These are phyloP conservation scores for Macroramphosus scolopax DNA, from an alignment of 2,797 vertebrate genomes.

Conservation along the genomic window DNA sequence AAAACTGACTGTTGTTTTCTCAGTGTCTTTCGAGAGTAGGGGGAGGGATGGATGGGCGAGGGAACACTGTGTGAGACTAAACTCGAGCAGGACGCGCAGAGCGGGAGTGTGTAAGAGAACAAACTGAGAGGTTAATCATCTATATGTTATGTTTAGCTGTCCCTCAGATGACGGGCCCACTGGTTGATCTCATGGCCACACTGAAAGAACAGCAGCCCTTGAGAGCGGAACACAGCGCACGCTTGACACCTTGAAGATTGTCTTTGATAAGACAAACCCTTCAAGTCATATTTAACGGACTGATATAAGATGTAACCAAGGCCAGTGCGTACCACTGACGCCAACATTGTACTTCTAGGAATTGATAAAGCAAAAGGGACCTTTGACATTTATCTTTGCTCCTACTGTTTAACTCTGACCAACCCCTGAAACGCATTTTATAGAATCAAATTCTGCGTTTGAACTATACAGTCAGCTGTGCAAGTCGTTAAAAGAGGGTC, in stretches of 20 bases:
- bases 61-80: conserved; percentile 32
- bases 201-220: conserved; percentile 46
- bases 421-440: too few species aligned
- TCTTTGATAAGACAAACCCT: conserved; percentile 36
- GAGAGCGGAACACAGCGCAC: conserved; percentile 47
- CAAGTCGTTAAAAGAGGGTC: conserved; percentile 17
- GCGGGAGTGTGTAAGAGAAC: conserved; percentile 16
- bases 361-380: conserved; percentile 9
- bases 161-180: conserved; percentile 32
- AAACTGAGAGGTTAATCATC: conserved; percentile 41
- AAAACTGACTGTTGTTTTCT: conserved; percentile 60
- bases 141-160: conserved; percentile 44
- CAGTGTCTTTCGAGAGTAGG: conserved; percentile 30
- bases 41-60: not conserved
- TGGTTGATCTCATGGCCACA: conserved; percentile 43
- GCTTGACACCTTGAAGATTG: conserved; percentile 47
- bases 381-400: too few species aligned
- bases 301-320: too few species aligned
- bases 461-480: conserved; percentile 7
- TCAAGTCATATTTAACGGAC: conserved; percentile 19
- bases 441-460: conserved; percentile 23
- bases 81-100: conserved; percentile 25
- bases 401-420: conserved; percentile 3
- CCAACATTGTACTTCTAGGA: not conserved
- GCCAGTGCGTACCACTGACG: not conserved